Conservation (phyloP, 2,888 invertebrate genomes). For the Polymixis lichenea region DNA sequence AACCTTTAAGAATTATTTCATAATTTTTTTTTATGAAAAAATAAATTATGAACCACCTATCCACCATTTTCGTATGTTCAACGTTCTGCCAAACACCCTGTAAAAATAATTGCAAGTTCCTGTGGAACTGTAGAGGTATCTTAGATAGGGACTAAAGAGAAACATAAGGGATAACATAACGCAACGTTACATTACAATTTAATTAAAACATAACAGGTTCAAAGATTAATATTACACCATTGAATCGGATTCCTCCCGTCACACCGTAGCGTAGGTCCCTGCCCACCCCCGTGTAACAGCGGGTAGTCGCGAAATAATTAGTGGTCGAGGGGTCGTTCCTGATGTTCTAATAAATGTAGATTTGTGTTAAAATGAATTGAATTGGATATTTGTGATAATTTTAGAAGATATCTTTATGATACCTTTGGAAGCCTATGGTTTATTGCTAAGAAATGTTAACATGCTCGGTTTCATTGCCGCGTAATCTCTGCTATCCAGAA, state of each 20-base stretch:
- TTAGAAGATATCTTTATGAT: not conserved
- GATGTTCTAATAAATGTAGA: constrained; percentile 21
- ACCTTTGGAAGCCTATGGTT: too few relatives aligned
- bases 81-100: too few relatives aligned
- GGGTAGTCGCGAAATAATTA: constrained; percentile 59
- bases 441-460: too few relatives aligned
- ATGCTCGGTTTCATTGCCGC: too few relatives aligned
- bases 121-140: not conserved
- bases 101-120: not conserved
- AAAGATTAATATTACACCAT: constrained; percentile 48
- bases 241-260: constrained; percentile 35
- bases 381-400: not conserved
- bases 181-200: constrained; percentile 4
- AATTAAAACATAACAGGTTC: constrained; percentile 48
- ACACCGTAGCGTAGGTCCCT: not conserved
- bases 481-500: too few relatives aligned
- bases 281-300: constrained; percentile 37
- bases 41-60: too few relatives aligned
- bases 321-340: constrained; percentile 35
- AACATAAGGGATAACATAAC: not conserved
- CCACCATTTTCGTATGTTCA: too few relatives aligned
- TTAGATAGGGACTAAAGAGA: not conserved
- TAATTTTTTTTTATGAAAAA: too few relatives aligned
- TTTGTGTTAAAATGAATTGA: constrained; percentile 5
- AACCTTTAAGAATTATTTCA: too few relatives aligned